Evolutionary conservation across 1,140 invertebrate genomes (phyloP).

Genomic region (Dryas iulia): DNA sequence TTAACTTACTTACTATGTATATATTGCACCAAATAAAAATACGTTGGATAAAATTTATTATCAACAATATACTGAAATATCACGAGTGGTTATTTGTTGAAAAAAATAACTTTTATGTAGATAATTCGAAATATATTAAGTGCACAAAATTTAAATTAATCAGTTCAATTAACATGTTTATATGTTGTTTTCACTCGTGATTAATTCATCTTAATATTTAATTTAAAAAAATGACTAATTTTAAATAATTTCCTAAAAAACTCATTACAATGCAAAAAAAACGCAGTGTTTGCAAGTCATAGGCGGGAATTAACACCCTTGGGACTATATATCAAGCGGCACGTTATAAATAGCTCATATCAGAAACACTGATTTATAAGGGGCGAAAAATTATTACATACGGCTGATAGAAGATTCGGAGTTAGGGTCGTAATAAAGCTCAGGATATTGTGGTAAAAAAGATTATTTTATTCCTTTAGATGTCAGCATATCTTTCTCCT

Average conservation of each 20-base stretch:
- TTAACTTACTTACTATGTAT: too few relatives aligned
- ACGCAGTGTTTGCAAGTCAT: slow-evolving; percentile 25
- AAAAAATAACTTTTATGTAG: neutral
- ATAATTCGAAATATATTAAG: neutral
- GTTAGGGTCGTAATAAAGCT: slow-evolving; percentile 31
- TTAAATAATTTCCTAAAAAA: too few relatives aligned
- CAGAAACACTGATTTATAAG: slow-evolving; percentile 38
- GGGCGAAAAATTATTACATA: slow-evolving; percentile 36
- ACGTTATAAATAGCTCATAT: slow-evolving; percentile 36
- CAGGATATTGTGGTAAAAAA: slow-evolving; percentile 30
- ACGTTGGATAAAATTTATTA: neutral
- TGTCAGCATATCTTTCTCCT: slow-evolving; percentile 18
- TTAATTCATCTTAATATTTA: too few relatives aligned
- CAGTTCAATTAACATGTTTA: too few relatives aligned
- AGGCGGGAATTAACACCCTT: slow-evolving; percentile 26
- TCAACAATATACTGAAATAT: neutral
- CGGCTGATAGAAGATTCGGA: slow-evolving; percentile 30
- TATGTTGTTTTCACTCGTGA: too few relatives aligned
- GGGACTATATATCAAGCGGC: slow-evolving; percentile 25
- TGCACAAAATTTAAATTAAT: too few relatives aligned
- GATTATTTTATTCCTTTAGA: slow-evolving; percentile 23
- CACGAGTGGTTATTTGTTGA: neutral
- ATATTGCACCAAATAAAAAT: neutral
- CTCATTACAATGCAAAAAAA: slow-evolving; percentile 13
- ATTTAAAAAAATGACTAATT: too few relatives aligned